Percentiles rank a stretch among this genome's conserved stretches.
Evolutionary conservation across 2,888 invertebrate species (phyloP).

Genomic region (Eretmocerus hayati): DNA sequence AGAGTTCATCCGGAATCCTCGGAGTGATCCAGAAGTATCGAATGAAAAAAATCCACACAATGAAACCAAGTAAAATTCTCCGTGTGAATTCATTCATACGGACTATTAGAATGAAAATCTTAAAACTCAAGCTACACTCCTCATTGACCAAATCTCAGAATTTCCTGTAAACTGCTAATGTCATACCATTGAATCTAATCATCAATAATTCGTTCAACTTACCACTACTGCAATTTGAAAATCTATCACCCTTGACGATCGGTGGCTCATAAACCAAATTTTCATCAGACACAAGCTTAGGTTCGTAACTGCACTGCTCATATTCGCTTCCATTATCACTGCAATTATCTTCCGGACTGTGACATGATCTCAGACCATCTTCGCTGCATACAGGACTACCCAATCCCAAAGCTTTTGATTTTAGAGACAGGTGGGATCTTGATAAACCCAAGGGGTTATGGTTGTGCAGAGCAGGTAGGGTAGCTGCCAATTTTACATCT

Average conservation of each 20-base stretch:
- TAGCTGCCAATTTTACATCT: slow-evolving; percentile 54
- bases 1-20: no score
- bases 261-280: slow-evolving; percentile 27
- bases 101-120: no score
- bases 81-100: no score
- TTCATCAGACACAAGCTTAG: slow-evolving; percentile 37
- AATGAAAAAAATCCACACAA: no score
- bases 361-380: slow-evolving; percentile 38
- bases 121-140: no score
- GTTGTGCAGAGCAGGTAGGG: slow-evolving; percentile 54
- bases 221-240: slow-evolving; percentile 51
- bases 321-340: slow-evolving; percentile 48
- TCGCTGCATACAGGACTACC: slow-evolving; percentile 44
- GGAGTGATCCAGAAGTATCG: no score
- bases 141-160: no score
- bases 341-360: slow-evolving; percentile 44
- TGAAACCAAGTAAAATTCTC: no score
- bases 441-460: no score
- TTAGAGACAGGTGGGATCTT: slow-evolving; percentile 49
- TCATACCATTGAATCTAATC: no score
- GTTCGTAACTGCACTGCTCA: slow-evolving; percentile 37
- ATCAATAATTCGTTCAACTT: no score
- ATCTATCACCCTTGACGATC: slow-evolving; percentile 30
- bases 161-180: no score
- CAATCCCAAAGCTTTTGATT: slow-evolving; percentile 37